These are phyloP conservation scores for Caenorhabditis elegans DNA, from an alignment of 1,140 invertebrate genomes.

Conservation along the genomic window WBcel235 BX284606.5:9735501-9736000, in stretches of 20 bases:
- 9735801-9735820: not conserved
- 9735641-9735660: not conserved
- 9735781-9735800: not conserved
- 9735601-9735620: constrained; percentile 1
- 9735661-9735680: not conserved
- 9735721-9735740: not conserved
- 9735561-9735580: constrained; percentile 26
- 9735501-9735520: not conserved
- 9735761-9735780: not conserved
- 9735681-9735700: constrained; percentile 20
- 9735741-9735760: no score
- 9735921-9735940: not conserved
- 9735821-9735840: no score
- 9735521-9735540: not conserved
- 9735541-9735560: not conserved
- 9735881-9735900: not conserved
- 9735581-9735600: not conserved
- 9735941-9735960: not conserved
- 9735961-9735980: constrained; percentile 3
- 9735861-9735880: not conserved
- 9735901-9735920: not conserved
- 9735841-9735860: not conserved
- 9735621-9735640: not conserved
- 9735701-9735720: not conserved
- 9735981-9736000: not conserved